Conservation (phyloP, 2,888 invertebrate species). For the Anarsia innoxiella region DNA sequence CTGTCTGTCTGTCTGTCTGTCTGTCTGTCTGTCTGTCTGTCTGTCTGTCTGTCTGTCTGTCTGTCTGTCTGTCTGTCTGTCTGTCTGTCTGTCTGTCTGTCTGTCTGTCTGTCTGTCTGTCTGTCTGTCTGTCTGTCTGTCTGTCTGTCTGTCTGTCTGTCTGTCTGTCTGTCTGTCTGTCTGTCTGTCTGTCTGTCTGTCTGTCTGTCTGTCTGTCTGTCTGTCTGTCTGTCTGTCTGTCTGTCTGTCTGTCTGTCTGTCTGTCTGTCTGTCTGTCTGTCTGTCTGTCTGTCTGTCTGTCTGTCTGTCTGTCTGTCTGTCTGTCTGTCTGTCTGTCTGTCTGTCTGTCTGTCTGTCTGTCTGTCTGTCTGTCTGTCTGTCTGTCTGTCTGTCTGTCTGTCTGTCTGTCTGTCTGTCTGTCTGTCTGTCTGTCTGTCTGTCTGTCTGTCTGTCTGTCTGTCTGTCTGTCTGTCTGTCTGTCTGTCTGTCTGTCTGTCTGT, state of each 20-base stretch:
- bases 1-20: constrained; percentile 5
- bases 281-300: constrained; percentile 2
- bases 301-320: constrained; percentile 2
- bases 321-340: constrained; percentile 2
- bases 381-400: constrained; percentile 2
- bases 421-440: constrained; percentile 2
- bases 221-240: constrained; percentile 1
- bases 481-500: constrained; percentile 2
- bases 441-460: constrained; percentile 2
- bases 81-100: constrained; percentile 1
- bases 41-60: constrained; percentile 4
- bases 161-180: not conserved
- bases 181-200: not conserved
- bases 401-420: constrained; percentile 2
- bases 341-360: constrained; percentile 2
- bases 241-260: constrained; percentile 2
- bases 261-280: constrained; percentile 2
- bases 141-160: constrained; percentile 1
- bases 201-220: constrained; percentile 2
- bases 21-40: constrained; percentile 3
- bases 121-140: not conserved
- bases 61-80: constrained; percentile 4
- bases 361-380: constrained; percentile 2
- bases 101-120: constrained; percentile 1
- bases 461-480: constrained; percentile 2